Evolutionary conservation across 2,113 vertebrate genomes (phyloP).

Genomic region (Malurus alboscapulatus): DNA sequence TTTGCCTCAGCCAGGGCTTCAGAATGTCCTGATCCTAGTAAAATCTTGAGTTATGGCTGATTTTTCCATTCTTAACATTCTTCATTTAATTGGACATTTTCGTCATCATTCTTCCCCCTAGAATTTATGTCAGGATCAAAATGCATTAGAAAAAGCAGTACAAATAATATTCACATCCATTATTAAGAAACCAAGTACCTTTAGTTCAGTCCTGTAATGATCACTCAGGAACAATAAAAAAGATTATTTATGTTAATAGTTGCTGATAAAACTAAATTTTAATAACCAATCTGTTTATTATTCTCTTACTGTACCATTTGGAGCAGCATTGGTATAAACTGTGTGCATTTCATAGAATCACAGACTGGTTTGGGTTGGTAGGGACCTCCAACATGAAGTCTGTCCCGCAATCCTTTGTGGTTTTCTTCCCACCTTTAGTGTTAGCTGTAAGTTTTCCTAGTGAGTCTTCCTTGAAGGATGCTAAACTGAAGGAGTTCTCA

Average conservation of each 20-base stretch:
- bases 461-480: neutral
- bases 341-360: neutral
- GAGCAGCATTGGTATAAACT: neutral
- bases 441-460: neutral
- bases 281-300: neutral
- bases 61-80: neutral
- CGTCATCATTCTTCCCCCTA: neutral
- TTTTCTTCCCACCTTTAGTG: neutral
- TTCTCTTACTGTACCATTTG: neutral
- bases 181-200: neutral
- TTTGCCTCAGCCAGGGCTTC: neutral
- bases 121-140: neutral
- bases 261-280: neutral
- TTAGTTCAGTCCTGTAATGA: neutral
- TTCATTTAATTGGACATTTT: neutral
- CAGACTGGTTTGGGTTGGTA: neutral
- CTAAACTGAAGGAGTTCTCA: neutral
- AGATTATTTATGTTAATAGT: neutral
- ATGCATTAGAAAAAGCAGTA: neutral
- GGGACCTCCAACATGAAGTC: neutral
- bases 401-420: neutral
- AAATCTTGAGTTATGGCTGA: neutral
- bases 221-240: neutral
- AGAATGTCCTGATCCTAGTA: neutral
- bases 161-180: neutral